These are phyloP conservation scores for Tryphoninae sp. DNA, from an alignment of 2,888 invertebrate genomes.

Conservation along the genomic window DNA sequence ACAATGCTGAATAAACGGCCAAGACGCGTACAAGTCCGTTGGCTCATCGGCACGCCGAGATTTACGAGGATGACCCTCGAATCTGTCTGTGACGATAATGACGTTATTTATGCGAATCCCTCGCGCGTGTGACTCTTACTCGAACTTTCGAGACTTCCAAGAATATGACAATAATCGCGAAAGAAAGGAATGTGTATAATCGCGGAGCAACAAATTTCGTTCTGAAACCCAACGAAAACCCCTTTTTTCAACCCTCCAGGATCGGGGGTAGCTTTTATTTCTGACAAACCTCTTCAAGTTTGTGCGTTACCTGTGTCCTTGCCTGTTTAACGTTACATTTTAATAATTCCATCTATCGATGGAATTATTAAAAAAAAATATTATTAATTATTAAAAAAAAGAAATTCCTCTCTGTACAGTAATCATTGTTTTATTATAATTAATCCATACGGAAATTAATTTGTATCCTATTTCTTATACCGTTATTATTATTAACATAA, in stretches of 20 bases:
- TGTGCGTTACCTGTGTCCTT: too few species aligned
- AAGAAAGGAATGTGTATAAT: background rate
- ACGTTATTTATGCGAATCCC: constrained; percentile 31
- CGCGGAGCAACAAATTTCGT: background rate
- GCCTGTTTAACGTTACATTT: too few species aligned
- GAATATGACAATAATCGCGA: constrained; percentile 1
- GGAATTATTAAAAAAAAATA: too few species aligned
- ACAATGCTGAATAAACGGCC: constrained; percentile 69
- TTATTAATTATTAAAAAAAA: too few species aligned
- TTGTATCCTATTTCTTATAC: too few species aligned
- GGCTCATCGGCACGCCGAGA: constrained; percentile 56
- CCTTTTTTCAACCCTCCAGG: background rate
- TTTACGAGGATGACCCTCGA: constrained; percentile 57
- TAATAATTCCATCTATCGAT: too few species aligned
- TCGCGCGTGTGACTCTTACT: background rate
- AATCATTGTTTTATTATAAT: too few species aligned
- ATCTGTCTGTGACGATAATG: constrained; percentile 17
- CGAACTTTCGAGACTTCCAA: constrained; percentile 23
- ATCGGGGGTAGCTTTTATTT: too few species aligned
- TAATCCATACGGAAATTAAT: too few species aligned
- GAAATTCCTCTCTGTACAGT: too few species aligned
- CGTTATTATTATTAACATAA: background rate
- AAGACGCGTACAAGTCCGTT: constrained; percentile 53
- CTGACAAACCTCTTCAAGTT: too few species aligned
- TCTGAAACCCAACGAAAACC: background rate